phyloP scores from a whole-genome alignment of 1,140 invertebrate species.

The Conus ventricosus region DNA sequence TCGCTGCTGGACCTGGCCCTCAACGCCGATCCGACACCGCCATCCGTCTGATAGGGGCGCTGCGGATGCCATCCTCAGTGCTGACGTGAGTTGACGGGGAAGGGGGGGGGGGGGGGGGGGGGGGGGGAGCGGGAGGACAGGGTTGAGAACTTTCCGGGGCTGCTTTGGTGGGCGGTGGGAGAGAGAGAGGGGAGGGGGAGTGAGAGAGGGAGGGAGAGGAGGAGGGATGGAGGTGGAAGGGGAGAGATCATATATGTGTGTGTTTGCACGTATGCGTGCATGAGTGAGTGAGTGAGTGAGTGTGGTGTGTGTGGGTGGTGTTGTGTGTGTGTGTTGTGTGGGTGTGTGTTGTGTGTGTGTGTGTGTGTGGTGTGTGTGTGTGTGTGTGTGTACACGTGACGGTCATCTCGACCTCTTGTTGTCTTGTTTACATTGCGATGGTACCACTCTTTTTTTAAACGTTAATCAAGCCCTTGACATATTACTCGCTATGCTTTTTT shows the following conservation, averaged over 20 bases:
- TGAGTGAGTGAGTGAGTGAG: too few relatives aligned
- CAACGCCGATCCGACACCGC: conserved; percentile 54
- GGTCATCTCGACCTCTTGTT: too few relatives aligned
- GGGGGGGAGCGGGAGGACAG: not conserved
- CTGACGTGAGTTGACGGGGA: conserved; percentile 36
- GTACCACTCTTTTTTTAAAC: too few relatives aligned
- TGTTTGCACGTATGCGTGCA: too few relatives aligned
- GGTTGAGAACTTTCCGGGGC: not conserved
- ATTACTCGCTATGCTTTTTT: not conserved
- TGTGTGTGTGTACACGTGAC: not conserved
- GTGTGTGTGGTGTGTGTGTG: not conserved
- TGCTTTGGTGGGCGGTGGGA: not conserved
- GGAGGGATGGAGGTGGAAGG: not conserved
- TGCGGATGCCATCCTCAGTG: conserved; percentile 49
- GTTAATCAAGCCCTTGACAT: too few relatives aligned
- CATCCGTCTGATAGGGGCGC: conserved; percentile 50
- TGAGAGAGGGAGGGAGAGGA: not conserved
- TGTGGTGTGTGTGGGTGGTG: too few relatives aligned
- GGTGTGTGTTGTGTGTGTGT: too few relatives aligned
- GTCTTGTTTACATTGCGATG: too few relatives aligned
- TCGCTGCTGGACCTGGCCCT: conserved; percentile 51
- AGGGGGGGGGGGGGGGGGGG: not conserved
- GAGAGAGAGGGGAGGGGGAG: not conserved
- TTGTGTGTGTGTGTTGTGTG: too few relatives aligned
- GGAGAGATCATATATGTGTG: too few relatives aligned